These are phyloP conservation scores for Channallabes apus DNA, from an alignment of 2,797 vertebrate genomes.

Conservation along the genomic window DNA sequence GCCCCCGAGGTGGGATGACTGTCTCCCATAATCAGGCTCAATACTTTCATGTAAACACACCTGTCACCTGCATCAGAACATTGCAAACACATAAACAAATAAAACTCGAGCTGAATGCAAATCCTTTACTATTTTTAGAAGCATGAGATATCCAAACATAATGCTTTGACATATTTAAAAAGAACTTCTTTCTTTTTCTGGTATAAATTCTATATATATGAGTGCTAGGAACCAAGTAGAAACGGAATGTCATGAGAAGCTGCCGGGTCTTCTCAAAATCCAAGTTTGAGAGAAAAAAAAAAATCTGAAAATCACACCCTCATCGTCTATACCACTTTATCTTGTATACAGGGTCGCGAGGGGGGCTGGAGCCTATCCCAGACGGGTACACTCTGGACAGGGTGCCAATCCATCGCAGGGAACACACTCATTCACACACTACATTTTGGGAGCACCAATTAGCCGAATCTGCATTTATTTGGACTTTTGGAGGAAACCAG, in stretches of 20 bases:
- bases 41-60: conserved; percentile 27
- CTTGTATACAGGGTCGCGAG: no score
- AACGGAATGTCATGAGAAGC: not conserved
- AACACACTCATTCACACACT: no score
- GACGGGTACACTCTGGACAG: no score
- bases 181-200: not conserved
- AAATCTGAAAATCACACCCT: no score
- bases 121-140: conserved; percentile 33
- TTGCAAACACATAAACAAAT: conserved; percentile 5
- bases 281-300: not conserved
- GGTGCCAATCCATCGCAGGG: no score
- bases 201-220: not conserved
- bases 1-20: conserved; percentile 27
- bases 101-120: conserved; percentile 26
- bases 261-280: not conserved
- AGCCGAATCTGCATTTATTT: no score
- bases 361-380: no score
- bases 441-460: no score
- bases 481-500: no score
- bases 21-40: conserved; percentile 27
- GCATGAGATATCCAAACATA: conserved; percentile 14
- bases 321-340: no score
- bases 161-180: conserved; percentile 28
- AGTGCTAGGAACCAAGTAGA: not conserved
- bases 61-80: conserved; percentile 22